Conservation (phyloP, 1,140 invertebrate species). For the Scaptodrosophila lebanonensis region DNA sequence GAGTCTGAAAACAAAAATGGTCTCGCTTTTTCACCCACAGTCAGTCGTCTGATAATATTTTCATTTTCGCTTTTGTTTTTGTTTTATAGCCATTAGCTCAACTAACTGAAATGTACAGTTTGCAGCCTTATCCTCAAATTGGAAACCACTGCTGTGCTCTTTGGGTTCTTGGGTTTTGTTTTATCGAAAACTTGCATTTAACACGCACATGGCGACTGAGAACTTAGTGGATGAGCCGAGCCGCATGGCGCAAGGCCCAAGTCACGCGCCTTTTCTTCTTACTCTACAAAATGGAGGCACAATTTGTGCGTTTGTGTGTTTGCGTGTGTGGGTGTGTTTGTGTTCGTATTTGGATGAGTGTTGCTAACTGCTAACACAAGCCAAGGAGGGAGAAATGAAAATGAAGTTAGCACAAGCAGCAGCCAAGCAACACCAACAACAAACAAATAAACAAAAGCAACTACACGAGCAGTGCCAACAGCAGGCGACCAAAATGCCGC, state of each 20-base stretch:
- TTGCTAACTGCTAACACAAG: conserved; percentile 42
- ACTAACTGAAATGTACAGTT: conserved; percentile 14
- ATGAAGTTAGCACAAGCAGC: conserved; percentile 51
- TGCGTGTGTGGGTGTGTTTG: background rate
- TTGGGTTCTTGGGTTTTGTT: conserved; percentile 16
- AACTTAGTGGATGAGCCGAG: too few species aligned
- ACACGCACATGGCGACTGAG: conserved; percentile 57
- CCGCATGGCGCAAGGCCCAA: too few species aligned
- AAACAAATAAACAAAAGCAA: conserved; percentile 24
- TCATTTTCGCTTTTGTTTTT: conserved; percentile 25
- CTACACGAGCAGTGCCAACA: too few species aligned
- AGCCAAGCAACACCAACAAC: conserved; percentile 13
- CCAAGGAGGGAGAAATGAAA: conserved; percentile 72
- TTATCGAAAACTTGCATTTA: conserved; percentile 57
- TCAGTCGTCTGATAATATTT: conserved; percentile 2
- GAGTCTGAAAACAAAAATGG: too few species aligned
- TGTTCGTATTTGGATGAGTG: background rate
- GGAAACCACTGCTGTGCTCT: conserved; percentile 5
- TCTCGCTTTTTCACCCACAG: too few species aligned
- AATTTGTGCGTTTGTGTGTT: conserved; percentile 1
- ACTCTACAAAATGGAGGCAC: conserved; percentile 10
- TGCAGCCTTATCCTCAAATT: background rate
- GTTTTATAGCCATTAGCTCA: conserved; percentile 32
- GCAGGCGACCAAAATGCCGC: too few species aligned
- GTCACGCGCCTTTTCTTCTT: conserved; percentile 4